A percentile compares a stretch with the other conserved stretches of the same genome.
Conservation (phyloP, 2,797 vertebrate genomes). For the Sebastolobus altivelis region DNA sequence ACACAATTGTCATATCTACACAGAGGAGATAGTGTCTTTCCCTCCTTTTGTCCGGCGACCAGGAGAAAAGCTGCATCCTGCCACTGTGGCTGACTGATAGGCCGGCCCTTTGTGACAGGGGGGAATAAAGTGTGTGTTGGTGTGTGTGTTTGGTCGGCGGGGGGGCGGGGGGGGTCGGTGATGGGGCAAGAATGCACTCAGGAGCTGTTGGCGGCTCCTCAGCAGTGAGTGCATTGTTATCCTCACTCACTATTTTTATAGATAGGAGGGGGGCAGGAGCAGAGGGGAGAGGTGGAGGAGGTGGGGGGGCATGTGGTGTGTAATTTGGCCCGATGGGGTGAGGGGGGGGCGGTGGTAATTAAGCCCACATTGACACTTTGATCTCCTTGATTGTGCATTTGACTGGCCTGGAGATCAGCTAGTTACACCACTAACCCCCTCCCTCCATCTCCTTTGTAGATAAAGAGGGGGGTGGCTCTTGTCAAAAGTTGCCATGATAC, state of each 20-base stretch:
- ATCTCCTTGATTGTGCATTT: conserved; percentile 87
- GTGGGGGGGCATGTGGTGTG: conserved; percentile 28
- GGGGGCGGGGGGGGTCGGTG: background rate
- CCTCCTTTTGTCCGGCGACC: conserved; percentile 64
- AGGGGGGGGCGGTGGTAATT: conserved; percentile 76
- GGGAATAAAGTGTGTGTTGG: conserved; percentile 28
- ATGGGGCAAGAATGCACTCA: conserved; percentile 65
- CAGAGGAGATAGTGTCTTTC: conserved; percentile 69
- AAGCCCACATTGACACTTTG: conserved; percentile 86
- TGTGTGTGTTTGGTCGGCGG: conserved; percentile 11
- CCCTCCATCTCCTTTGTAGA: conserved; percentile 61
- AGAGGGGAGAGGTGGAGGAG: background rate
- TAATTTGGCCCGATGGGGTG: conserved; percentile 69
- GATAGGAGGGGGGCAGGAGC: conserved; percentile 47
- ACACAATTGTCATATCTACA: conserved; percentile 75
- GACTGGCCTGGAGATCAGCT: conserved; percentile 82
- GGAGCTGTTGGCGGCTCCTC: conserved; percentile 68
- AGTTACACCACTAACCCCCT: conserved; percentile 61
- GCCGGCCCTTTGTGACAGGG: conserved; percentile 67
- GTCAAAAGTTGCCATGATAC: conserved; percentile 68
- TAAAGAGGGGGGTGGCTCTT: conserved; percentile 41
- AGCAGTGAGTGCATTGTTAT: conserved; percentile 80
- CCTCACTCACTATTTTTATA: conserved; percentile 82
- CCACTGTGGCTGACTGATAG: conserved; percentile 76
- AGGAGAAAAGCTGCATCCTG: conserved; percentile 77